Evolutionary conservation across 2,113 vertebrate genomes (phyloP), one percentile per base, ranked within the genome.

Genomic region (Mobula birostris): DNA sequence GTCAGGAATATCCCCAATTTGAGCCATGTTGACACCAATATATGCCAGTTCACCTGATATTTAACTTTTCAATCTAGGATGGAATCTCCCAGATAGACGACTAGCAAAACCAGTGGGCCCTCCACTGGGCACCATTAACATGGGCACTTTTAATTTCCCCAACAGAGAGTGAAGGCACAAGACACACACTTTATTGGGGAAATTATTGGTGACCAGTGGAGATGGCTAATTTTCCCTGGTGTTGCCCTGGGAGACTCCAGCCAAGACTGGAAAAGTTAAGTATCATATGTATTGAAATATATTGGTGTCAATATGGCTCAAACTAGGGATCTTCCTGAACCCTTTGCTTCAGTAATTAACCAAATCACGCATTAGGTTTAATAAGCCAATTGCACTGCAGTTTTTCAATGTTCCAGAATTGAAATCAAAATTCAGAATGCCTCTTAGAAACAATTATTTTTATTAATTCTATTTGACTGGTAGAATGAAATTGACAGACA

Each of bases 351-450:
- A 36, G 17, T 61, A 7, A n/a, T 17, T 19, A 66, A n/a, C 61
- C 58, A 32, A 8, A 48, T 40, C 11, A 9, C 24, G 27, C 7
- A 58, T 85, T 61, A 61, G 48, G 0, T 3, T 56, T 14, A 32
- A 6, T 32, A 66, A 32, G 29, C 29, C 11, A n/a, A 15, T 58
- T n/a, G 56, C 14, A 7, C 61, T n/a, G 85, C 14, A 17, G 32
- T 90, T 90, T 32, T 32, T 9, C 61, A 63, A 63, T 88, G 36
- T 32, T 17, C 14, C 7, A 90, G 17, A 66, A 15, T 66, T 90
- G 61, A 90, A 90, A 90, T 66, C 85, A 90, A 90, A 32, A 68
- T 90, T 11, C 36, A 74, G 68, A 93, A 83, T 61, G 15, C 24
- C 5, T 61, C 1, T 24, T 40, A 24, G 27, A 21, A 87, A 56